Evolutionary conservation across 1,140 invertebrate genomes (phyloP).

Genomic region (Branchinecta lindahli): DNA sequence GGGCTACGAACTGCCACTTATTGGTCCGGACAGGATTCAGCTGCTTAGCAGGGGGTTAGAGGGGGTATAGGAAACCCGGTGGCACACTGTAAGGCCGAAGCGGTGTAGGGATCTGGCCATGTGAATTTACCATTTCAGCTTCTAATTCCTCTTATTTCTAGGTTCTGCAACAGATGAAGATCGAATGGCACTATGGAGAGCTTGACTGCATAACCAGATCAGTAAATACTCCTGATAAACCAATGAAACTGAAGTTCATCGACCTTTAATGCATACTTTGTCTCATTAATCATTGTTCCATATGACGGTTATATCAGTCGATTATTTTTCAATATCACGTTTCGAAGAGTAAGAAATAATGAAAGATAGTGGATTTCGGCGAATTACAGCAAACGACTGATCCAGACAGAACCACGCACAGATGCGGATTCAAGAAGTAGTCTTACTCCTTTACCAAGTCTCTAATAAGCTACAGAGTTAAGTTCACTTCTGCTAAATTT

Average conservation of each 20-base stretch:
- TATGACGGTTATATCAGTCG: no score
- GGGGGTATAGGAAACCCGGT: background rate
- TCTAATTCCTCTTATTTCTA: slow-evolving; percentile 16
- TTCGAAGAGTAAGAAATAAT: no score
- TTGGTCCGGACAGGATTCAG: slow-evolving; percentile 18
- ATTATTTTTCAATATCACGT: no score
- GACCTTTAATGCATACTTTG: background rate
- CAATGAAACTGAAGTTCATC: slow-evolving; percentile 44
- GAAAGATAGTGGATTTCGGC: no score
- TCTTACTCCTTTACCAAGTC: no score
- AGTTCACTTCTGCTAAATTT: no score
- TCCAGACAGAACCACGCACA: no score
- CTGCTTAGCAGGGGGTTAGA: slow-evolving; percentile 11
- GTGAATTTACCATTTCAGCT: slow-evolving; percentile 7
- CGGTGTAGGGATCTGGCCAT: background rate
- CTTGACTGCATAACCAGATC: slow-evolving; percentile 25
- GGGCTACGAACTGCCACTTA: slow-evolving; percentile 16
- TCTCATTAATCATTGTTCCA: no score
- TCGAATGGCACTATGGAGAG: slow-evolving; percentile 22
- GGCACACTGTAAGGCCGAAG: no score
- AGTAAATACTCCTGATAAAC: slow-evolving; percentile 46
- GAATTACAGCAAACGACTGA: no score
- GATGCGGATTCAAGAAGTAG: no score
- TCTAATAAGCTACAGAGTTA: no score
- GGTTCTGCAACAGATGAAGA: slow-evolving; percentile 23